A percentile compares a stretch with the other conserved stretches of the same genome.
These are phyloP conservation scores for Eristalinus aeneus DNA, from an alignment of 2,888 invertebrate species.

Conservation along the genomic window DNA sequence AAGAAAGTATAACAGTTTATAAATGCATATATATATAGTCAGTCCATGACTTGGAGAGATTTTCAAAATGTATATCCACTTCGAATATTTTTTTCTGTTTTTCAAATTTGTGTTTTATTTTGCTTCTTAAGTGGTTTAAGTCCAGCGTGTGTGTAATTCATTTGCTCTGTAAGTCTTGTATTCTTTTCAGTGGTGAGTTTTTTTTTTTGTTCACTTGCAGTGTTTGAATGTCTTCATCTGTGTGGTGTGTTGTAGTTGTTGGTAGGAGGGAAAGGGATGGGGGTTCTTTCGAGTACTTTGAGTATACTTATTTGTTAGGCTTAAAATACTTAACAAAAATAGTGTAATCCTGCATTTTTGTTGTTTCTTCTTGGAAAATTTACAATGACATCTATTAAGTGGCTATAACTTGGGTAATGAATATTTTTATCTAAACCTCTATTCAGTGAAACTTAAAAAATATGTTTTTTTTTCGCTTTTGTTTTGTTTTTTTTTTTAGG, in stretches of 20 bases:
- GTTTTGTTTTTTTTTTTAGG: slow-evolving; percentile 31
- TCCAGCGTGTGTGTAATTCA: slow-evolving; percentile 33
- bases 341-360: slow-evolving; percentile 36
- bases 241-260: neutral
- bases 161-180: slow-evolving; percentile 31
- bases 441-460: slow-evolving; percentile 45
- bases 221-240: slow-evolving; percentile 1
- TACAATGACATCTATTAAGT: slow-evolving; percentile 63
- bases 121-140: slow-evolving; percentile 11
- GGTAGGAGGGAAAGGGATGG: neutral
- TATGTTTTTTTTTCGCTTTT: neutral
- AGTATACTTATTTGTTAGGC: slow-evolving; percentile 9
- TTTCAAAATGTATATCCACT: slow-evolving; percentile 55
- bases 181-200: slow-evolving; percentile 18
- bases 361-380: slow-evolving; percentile 37
- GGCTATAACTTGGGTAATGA: slow-evolving; percentile 56
- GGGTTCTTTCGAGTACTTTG: slow-evolving; percentile 27
- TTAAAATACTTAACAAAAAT: slow-evolving; percentile 62
- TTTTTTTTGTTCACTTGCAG: slow-evolving; percentile 20
- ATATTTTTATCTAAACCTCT: slow-evolving; percentile 32
- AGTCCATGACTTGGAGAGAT: slow-evolving; percentile 62
- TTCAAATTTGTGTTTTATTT: neutral
- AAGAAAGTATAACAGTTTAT: slow-evolving; percentile 1
- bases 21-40: slow-evolving; percentile 21
- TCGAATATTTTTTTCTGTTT: neutral